Evolutionary conservation across 2,888 invertebrate species (phyloP).

Genomic region (Drosophila barbarae): DNA sequence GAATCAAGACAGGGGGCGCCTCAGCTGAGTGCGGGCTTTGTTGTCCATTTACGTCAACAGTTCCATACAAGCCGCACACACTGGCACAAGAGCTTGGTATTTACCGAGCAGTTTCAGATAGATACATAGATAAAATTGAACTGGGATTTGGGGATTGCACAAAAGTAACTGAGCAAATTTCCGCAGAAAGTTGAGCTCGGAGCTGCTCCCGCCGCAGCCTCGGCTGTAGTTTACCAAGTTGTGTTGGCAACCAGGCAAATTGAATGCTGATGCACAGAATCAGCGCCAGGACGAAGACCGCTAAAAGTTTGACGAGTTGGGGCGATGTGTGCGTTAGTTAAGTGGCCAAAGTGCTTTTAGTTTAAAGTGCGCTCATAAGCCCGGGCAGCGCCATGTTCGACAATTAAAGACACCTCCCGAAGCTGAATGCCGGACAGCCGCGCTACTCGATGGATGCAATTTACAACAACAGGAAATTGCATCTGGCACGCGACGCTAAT

Average conservation of each 20-base stretch:
- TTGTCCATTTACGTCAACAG: slow-evolving; percentile 73
- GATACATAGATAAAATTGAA: slow-evolving; percentile 75
- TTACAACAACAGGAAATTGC: slow-evolving; percentile 72
- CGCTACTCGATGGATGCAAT: slow-evolving; percentile 41
- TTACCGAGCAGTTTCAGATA: slow-evolving; percentile 69
- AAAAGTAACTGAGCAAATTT: slow-evolving; percentile 75
- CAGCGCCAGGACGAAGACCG: slow-evolving; percentile 12
- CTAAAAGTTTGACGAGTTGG: slow-evolving; percentile 29
- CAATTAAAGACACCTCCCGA: slow-evolving; percentile 60
- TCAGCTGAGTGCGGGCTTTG: slow-evolving; percentile 68
- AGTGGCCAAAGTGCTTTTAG: slow-evolving; percentile 46
- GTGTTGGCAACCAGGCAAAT: slow-evolving; percentile 57
- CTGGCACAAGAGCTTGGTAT: slow-evolving; percentile 43
- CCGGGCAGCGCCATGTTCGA: slow-evolving; percentile 26
- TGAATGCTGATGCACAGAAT: slow-evolving; percentile 60
- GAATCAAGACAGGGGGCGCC: slow-evolving; percentile 33
- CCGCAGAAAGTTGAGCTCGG: slow-evolving; percentile 69
- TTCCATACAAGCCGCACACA: slow-evolving; percentile 59
- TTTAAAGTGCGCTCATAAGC: slow-evolving; percentile 58
- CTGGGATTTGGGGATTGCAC: slow-evolving; percentile 74
- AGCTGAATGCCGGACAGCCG: slow-evolving; percentile 7
- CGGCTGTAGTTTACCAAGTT: slow-evolving; percentile 13
- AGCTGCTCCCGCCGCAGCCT: slow-evolving; percentile 21
- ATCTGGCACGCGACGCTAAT: slow-evolving; percentile 72
- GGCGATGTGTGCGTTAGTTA: slow-evolving; percentile 28